A percentile compares a stretch with the other conserved stretches of the same genome.
phyloP scores from a whole-genome alignment of 2,888 invertebrate genomes.

The Entomobrya proxima region DNA sequence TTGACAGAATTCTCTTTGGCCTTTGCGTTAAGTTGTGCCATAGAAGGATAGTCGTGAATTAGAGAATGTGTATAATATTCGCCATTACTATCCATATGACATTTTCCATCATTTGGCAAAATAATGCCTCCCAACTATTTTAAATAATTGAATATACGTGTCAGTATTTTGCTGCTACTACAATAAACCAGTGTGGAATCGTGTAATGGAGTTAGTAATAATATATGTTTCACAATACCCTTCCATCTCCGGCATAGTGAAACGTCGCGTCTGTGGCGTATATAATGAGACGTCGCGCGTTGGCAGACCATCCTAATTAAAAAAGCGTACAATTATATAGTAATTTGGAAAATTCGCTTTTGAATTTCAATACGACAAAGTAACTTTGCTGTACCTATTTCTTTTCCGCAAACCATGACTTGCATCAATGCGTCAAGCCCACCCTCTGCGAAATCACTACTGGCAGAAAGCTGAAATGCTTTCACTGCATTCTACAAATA shows the following conservation, averaged over 20 bases:
- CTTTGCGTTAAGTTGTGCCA: slow-evolving; percentile 86
- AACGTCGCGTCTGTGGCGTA: slow-evolving; percentile 97
- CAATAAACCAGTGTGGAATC: background rate
- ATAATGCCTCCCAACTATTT: slow-evolving; percentile 90
- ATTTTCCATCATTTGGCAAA: slow-evolving; percentile 93
- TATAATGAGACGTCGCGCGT: slow-evolving; percentile 60
- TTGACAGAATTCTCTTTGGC: slow-evolving; percentile 96
- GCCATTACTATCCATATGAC: slow-evolving; percentile 86
- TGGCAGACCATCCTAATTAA: slow-evolving; percentile 52
- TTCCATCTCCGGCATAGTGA: slow-evolving; percentile 99
- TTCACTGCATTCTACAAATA: slow-evolving; percentile 84
- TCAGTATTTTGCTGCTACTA: no score
- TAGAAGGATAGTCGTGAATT: slow-evolving; percentile 96
- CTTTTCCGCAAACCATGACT: slow-evolving; percentile 89
- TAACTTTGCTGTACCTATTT: slow-evolving; percentile 76
- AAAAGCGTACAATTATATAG: background rate
- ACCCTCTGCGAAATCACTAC: slow-evolving; percentile 98
- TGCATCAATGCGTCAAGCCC: slow-evolving; percentile 99
- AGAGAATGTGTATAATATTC: slow-evolving; percentile 87
- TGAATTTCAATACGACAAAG: no score
- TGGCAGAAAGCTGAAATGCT: slow-evolving; percentile 93
- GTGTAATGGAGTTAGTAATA: background rate
- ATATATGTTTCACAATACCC: slow-evolving; percentile 81
- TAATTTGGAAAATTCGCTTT: no score
- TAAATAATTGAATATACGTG: background rate